phyloP scores from a whole-genome alignment of 1,140 invertebrate species.

The Caenorhabditis briggsae region DNA sequence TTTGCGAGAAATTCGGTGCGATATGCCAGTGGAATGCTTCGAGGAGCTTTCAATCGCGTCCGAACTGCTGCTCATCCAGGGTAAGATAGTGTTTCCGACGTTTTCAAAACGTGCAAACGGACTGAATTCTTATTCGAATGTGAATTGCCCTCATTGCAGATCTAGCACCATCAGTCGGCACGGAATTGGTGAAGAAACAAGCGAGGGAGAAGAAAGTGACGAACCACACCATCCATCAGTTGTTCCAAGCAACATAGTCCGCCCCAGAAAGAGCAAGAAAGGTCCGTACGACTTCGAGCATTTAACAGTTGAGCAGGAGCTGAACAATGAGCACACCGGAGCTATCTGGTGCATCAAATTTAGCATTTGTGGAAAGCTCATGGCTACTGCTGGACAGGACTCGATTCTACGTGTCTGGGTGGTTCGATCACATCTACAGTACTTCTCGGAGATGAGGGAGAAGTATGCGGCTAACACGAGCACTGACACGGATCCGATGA shows the following conservation, averaged over 20 bases:
- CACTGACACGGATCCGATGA: constrained; percentile 33
- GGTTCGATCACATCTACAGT: constrained; percentile 82
- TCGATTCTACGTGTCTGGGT: constrained; percentile 93
- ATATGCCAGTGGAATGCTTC: constrained; percentile 49
- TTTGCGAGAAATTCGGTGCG: constrained; percentile 33
- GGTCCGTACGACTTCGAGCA: constrained; percentile 59
- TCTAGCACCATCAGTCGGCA: not conserved
- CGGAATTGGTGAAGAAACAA: constrained; percentile 41
- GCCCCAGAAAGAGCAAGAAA: constrained; percentile 59
- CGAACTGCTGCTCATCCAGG: constrained; percentile 19
- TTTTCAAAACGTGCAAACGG: too few relatives aligned
- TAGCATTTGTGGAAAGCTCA: constrained; percentile 83
- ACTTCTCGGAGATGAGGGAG: constrained; percentile 58
- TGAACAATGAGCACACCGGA: constrained; percentile 85
- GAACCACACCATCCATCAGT: constrained; percentile 24
- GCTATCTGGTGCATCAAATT: constrained; percentile 99
- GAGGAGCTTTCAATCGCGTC: constrained; percentile 52
- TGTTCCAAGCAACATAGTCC: constrained; percentile 32
- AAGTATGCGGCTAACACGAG: not conserved
- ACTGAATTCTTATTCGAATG: too few relatives aligned
- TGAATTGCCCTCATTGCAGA: not conserved
- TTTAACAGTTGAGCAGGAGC: constrained; percentile 79
- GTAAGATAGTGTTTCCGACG: not conserved
- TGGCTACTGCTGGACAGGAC: constrained; percentile 96
- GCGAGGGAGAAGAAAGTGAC: constrained; percentile 51